phyloP scores from a whole-genome alignment of 2,797 vertebrate species.

The Adrianichthys oophorus region DNA sequence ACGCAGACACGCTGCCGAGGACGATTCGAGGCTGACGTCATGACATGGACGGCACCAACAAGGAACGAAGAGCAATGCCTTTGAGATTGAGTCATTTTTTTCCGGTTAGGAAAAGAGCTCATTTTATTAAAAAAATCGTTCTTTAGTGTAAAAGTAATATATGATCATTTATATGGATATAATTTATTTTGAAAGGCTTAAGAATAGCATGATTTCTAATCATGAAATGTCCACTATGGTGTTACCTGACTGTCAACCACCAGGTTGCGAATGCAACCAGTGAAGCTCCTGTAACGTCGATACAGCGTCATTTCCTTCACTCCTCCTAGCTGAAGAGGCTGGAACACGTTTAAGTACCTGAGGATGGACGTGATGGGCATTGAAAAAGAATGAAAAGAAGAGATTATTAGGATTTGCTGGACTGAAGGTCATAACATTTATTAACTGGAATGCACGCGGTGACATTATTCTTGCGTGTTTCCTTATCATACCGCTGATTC shows the following conservation, averaged over 20 bases:
- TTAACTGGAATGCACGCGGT: background rate
- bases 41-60: too few species aligned
- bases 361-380: background rate
- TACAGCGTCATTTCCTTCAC: conserved; percentile 76
- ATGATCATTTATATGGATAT: too few species aligned
- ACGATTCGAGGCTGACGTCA: too few species aligned
- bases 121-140: too few species aligned
- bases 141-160: too few species aligned
- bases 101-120: too few species aligned
- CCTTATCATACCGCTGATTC: conserved; percentile 73
- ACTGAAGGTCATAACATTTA: background rate
- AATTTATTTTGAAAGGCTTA: too few species aligned
- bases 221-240: background rate
- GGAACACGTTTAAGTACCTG: conserved; percentile 82
- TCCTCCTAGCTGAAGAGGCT: conserved; percentile 89
- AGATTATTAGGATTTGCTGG: background rate
- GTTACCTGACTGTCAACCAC: conserved; percentile 86
- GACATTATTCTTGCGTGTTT: conserved; percentile 2
- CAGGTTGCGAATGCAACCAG: conserved; percentile 86
- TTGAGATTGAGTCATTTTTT: too few species aligned
- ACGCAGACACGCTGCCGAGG: too few species aligned
- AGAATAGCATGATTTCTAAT: background rate
- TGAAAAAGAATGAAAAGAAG: background rate
- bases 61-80: too few species aligned
- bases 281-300: conserved; percentile 76